Evolutionary conservation across 2,888 invertebrate species (phyloP).

Genomic region (Bombylius discolor): DNA sequence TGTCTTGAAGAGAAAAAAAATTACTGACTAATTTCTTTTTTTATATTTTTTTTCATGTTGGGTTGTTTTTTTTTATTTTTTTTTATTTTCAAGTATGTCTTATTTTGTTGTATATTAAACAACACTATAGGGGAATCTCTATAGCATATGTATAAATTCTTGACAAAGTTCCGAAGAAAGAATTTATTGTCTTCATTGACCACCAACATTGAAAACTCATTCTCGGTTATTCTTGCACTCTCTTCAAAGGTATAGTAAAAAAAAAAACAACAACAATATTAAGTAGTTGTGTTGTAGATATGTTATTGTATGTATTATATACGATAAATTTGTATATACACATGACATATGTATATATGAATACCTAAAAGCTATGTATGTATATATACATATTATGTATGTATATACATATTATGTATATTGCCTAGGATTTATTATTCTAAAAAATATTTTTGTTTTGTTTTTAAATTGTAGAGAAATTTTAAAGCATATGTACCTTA

Average conservation of each 20-base stretch:
- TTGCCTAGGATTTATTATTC: too few species aligned
- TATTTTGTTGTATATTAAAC: too few species aligned
- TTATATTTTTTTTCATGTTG: too few species aligned
- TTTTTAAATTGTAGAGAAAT: too few species aligned
- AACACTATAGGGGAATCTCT: too few species aligned
- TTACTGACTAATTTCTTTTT: too few species aligned
- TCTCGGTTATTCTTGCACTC: neutral
- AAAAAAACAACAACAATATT: neutral
- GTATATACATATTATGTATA: neutral
- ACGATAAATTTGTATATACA: neutral
- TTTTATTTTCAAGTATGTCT: too few species aligned
- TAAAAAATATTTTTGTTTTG: too few species aligned
- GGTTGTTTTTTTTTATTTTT: too few species aligned
- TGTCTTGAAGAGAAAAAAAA: too few species aligned
- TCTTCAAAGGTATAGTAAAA: neutral
- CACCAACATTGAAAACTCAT: slow-evolving; percentile 12
- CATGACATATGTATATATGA: neutral
- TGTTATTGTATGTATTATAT: neutral
- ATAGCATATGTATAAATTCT: neutral
- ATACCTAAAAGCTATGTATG: neutral
- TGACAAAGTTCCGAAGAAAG: slow-evolving; percentile 6
- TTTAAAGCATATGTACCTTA: too few species aligned
- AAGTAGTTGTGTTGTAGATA: neutral
- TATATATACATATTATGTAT: too few species aligned
- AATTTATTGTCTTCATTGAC: slow-evolving; percentile 12